Percentiles rank a stretch among this genome's conserved stretches.
phyloP scores from a whole-genome alignment of 1,140 invertebrate species.

The Polypedilum vanderplanki region DNA sequence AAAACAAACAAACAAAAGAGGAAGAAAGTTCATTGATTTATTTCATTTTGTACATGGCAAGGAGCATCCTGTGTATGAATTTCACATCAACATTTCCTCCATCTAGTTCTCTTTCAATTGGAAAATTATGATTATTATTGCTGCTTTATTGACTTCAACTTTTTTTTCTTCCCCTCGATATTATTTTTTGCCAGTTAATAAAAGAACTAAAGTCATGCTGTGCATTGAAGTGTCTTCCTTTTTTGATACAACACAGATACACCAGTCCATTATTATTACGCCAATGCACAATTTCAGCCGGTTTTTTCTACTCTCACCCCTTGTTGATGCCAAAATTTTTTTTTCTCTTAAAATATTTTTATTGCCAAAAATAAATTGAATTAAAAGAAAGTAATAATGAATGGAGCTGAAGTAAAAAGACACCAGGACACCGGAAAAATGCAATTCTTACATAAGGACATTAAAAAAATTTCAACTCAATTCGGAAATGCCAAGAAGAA shows the following conservation, averaged over 20 bases:
- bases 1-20: too few species aligned
- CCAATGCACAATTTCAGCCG: too few species aligned
- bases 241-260: neutral
- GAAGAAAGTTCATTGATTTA: too few species aligned
- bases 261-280: neutral
- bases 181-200: neutral
- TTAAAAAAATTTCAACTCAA: neutral
- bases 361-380: too few species aligned
- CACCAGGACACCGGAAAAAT: neutral
- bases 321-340: too few species aligned
- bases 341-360: too few species aligned
- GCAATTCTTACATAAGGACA: neutral
- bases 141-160: conserved; percentile 12
- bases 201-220: neutral
- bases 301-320: too few species aligned
- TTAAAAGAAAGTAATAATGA: too few species aligned
- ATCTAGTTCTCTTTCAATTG: conserved; percentile 6
- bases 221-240: neutral
- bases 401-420: too few species aligned
- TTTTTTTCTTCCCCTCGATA: neutral
- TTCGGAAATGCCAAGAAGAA: neutral
- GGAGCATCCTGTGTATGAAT: too few species aligned
- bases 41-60: too few species aligned
- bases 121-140: conserved; percentile 20
- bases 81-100: neutral